Evolutionary conservation across 2,797 vertebrate genomes (phyloP).

Genomic region (Emys orbicularis): DNA sequence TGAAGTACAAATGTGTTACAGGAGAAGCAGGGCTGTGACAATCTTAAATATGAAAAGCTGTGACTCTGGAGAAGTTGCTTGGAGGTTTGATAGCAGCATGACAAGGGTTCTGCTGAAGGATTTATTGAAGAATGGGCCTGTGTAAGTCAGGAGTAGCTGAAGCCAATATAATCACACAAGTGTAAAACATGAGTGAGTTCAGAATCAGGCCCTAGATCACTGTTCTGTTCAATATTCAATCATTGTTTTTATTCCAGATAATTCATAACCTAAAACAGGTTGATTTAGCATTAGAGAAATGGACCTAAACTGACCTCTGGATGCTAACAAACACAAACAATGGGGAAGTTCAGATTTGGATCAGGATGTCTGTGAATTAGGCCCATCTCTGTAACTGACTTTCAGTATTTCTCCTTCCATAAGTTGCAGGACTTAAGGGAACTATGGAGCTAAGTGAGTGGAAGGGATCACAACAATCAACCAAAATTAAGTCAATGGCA

Average conservation of each 20-base stretch:
- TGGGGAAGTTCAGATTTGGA: neutral
- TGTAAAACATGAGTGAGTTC: neutral
- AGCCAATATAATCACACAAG: neutral
- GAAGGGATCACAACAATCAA: neutral
- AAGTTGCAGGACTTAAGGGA: neutral
- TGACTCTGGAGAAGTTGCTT: neutral
- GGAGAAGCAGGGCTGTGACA: neutral
- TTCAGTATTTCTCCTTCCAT: neutral
- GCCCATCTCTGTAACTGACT: neutral
- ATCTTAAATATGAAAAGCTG: neutral
- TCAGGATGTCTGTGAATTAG: neutral
- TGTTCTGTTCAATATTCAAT: neutral
- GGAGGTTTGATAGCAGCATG: rapidly evolving
- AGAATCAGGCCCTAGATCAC: neutral
- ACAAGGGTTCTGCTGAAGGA: neutral
- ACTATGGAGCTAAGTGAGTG: neutral
- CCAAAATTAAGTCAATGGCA: neutral
- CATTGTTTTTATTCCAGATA: neutral
- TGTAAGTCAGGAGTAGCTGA: neutral
- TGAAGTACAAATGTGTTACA: neutral
- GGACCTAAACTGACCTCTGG: neutral
- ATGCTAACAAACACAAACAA: neutral
- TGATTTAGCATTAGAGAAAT: neutral
- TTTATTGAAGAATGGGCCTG: neutral
- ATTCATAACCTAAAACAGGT: neutral